Percentiles rank a stretch among this genome's conserved stretches.
These are phyloP conservation scores for Norana najaformis DNA, from an alignment of 2,888 invertebrate species.

Conservation along the genomic window DNA sequence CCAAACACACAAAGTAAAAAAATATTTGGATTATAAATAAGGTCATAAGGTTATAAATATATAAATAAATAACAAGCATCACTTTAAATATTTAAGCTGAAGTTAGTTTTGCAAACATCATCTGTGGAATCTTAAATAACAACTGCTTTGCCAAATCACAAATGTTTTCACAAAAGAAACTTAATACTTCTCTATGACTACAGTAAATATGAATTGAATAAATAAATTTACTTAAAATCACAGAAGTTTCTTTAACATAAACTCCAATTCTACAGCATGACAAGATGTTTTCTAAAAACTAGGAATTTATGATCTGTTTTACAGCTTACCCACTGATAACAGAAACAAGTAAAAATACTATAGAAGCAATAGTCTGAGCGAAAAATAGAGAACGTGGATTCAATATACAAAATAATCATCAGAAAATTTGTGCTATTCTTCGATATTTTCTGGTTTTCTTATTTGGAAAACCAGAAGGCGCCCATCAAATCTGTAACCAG, in stretches of 20 bases:
- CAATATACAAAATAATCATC: not conserved
- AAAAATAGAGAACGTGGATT: not conserved
- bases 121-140: not conserved
- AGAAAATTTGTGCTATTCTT: not conserved
- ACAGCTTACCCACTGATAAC: not conserved
- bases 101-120: not conserved
- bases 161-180: no score
- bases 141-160: no score
- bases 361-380: not conserved
- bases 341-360: not conserved
- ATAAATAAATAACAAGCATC: no score
- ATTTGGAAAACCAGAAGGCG: not conserved
- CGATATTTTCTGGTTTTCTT: not conserved
- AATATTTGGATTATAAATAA: no score
- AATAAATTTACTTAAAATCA: not conserved
- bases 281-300: no score
- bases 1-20: no score
- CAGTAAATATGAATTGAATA: not conserved
- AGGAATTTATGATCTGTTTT: not conserved
- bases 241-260: not conserved
- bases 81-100: not conserved
- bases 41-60: no score
- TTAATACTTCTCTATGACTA: no score
- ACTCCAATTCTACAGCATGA: not conserved
- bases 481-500: not conserved